Conservation (phyloP, 2,888 invertebrate species). For the Eupsilia transversa region DNA sequence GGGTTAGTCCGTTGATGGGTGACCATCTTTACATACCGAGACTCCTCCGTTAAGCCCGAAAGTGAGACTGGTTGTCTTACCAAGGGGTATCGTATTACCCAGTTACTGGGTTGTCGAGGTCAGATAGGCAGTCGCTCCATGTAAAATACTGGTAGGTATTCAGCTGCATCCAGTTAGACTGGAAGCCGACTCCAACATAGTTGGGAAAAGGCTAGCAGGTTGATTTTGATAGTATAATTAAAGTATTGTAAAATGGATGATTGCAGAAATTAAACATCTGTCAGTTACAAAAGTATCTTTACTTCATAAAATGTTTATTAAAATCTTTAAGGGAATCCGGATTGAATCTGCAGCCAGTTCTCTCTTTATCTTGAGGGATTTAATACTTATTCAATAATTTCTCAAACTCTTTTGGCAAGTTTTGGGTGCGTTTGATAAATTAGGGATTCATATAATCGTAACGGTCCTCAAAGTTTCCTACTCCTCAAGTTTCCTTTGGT, state of each 20-base stretch:
- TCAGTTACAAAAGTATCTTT: not conserved
- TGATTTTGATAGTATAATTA: no score
- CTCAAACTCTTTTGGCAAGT: constrained; percentile 1
- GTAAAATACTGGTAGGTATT: no score
- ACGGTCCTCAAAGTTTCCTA: not conserved
- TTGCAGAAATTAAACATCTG: not conserved
- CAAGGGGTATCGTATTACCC: no score
- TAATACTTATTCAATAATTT: constrained; percentile 9
- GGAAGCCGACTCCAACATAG: no score
- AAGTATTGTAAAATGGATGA: not conserved
- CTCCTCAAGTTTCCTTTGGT: not conserved
- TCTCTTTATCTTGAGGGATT: not conserved
- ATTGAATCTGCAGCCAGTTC: not conserved
- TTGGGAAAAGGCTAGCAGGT: no score
- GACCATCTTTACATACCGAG: no score
- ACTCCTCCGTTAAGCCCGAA: no score
- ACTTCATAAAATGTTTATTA: not conserved
- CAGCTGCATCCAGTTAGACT: no score
- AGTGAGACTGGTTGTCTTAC: no score
- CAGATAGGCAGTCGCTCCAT: no score
- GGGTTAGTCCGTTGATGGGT: no score
- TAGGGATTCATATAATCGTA: not conserved
- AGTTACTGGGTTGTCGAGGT: no score
- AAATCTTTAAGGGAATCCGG: not conserved
- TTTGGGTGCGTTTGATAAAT: not conserved